phyloP scores from a whole-genome alignment of 2,888 invertebrate genomes.

The Trypoxylon attenuatum region DNA sequence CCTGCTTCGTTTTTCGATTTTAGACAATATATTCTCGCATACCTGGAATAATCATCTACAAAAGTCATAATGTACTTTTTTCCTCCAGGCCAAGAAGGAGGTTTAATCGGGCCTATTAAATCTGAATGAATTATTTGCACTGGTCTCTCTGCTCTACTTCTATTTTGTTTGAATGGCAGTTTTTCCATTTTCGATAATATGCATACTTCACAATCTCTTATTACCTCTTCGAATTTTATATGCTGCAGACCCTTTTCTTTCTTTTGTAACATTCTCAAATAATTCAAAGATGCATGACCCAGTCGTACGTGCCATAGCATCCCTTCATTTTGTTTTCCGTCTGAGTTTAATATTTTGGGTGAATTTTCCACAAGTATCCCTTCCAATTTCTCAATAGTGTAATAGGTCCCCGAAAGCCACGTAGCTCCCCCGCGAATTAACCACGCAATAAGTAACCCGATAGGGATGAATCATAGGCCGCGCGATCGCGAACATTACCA shows the following conservation, averaged over 20 bases:
- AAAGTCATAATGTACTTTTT: conserved; percentile 41
- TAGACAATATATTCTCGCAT: conserved; percentile 44
- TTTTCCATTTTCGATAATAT: conserved; percentile 46
- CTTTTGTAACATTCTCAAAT: conserved; percentile 37
- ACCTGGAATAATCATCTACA: conserved; percentile 49
- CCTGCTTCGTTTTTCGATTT: conserved; percentile 39
- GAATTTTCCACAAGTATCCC: too few relatives aligned
- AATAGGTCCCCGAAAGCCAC: too few relatives aligned
- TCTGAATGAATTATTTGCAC: conserved; percentile 48
- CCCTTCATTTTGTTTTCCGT: conserved; percentile 6
- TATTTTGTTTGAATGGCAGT: conserved; percentile 36
- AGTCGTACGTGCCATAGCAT: conserved; percentile 47
- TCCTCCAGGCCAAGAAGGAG: conserved; percentile 34
- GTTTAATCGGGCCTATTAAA: conserved; percentile 42
- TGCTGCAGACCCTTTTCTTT: conserved; percentile 30
- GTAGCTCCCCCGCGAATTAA: too few relatives aligned
- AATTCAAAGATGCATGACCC: conserved; percentile 38
- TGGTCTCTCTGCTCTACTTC: conserved; percentile 31
- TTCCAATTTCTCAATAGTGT: too few relatives aligned
- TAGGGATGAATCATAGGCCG: too few relatives aligned
- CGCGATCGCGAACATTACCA: too few relatives aligned
- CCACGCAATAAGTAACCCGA: too few relatives aligned
- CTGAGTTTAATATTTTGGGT: too few relatives aligned
- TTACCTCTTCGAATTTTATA: conserved; percentile 39
- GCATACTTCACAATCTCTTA: conserved; percentile 49